Percentiles rank a stretch among this genome's conserved stretches.
Conservation (phyloP, 1,140 invertebrate species). For the Hyphantria cunea region DNA sequence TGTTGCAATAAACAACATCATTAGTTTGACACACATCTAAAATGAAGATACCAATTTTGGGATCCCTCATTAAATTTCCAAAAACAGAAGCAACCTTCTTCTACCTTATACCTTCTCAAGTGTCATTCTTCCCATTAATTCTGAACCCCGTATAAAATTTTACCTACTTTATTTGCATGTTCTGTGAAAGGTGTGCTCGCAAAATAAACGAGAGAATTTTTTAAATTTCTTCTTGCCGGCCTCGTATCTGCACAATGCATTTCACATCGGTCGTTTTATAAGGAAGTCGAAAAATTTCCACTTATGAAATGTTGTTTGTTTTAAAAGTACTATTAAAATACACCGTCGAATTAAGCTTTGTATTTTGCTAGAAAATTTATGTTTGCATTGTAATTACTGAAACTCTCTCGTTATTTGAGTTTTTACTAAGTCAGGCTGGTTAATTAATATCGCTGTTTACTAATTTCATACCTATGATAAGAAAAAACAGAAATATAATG, state of each 20-base stretch:
- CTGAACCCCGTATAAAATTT: slow-evolving; percentile 45
- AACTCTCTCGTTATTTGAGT: no score
- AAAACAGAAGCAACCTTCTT: slow-evolving; percentile 14
- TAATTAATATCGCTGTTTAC: no score
- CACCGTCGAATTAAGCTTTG: no score
- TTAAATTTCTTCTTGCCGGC: slow-evolving; percentile 60
- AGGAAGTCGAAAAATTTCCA: slow-evolving; percentile 1
- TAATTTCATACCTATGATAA: no score
- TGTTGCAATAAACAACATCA: neutral
- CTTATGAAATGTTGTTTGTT: slow-evolving; percentile 22
- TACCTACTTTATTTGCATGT: slow-evolving; percentile 48
- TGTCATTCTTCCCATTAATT: slow-evolving; percentile 29
- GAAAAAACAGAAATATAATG: no score
- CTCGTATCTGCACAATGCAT: slow-evolving; percentile 61
- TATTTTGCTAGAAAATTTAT: no score
- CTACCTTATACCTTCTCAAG: slow-evolving; percentile 15
- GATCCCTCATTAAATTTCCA: slow-evolving; percentile 19
- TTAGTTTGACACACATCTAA: neutral
- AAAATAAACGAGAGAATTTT: slow-evolving; percentile 48
- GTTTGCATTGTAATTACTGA: no score
- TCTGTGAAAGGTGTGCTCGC: slow-evolving; percentile 28
- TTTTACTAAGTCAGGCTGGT: no score
- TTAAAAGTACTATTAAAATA: neutral
- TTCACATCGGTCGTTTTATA: slow-evolving; percentile 47
- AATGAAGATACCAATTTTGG: slow-evolving; percentile 10